Conservation (phyloP, 2,113 vertebrate genomes). For the Rhinopomastus cyanomelas region DNA sequence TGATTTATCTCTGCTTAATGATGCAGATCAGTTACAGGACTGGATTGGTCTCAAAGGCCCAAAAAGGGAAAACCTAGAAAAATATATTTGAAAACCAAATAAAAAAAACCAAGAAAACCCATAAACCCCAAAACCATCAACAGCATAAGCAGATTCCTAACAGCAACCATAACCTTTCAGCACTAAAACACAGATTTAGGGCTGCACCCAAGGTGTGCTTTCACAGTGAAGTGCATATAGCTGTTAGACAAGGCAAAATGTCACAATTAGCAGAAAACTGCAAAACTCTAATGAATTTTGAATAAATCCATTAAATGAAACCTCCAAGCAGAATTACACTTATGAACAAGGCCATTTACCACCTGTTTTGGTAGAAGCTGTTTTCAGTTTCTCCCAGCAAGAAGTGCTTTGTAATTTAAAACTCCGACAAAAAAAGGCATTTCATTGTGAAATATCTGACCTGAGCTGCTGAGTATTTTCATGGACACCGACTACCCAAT, state of each 20-base stretch:
- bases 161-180: not conserved
- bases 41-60: not conserved
- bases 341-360: not conserved
- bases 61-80: not conserved
- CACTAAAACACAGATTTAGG: not conserved
- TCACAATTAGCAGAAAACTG: not conserved
- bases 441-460: slow-evolving; percentile 64
- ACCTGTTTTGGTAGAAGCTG: not conserved
- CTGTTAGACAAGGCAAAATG: not conserved
- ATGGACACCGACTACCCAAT: slow-evolving; percentile 93
- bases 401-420: not conserved
- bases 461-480: slow-evolving; percentile 95
- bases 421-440: not conserved
- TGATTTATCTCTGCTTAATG: not conserved
- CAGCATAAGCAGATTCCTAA: not conserved
- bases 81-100: rapidly evolving
- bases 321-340: not conserved
- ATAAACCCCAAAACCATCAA: not conserved
- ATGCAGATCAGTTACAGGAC: not conserved
- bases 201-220: not conserved
- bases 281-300: not conserved
- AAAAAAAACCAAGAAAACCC: not conserved
- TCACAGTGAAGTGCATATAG: not conserved
- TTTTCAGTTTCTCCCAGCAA: not conserved
- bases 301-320: not conserved